A percentile compares a stretch with the other conserved stretches of the same genome.
phyloP scores from a whole-genome alignment of 2,113 vertebrate species.

The Ceyx melanurus region DNA sequence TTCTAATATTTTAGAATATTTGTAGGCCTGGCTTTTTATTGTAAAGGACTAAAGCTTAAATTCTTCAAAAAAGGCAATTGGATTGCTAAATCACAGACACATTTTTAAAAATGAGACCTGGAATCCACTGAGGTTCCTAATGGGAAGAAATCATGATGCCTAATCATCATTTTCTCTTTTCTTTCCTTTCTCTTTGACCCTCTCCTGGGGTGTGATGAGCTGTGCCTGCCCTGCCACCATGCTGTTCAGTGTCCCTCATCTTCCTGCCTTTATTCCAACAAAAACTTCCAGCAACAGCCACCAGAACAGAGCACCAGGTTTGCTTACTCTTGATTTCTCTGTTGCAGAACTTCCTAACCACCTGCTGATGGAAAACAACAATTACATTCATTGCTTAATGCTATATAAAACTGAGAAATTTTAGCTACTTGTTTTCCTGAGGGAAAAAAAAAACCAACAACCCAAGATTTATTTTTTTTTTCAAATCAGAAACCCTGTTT shows the following conservation, averaged over 20 bases:
- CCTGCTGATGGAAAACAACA: not conserved
- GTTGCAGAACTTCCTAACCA: not conserved
- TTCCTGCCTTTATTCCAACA: not conserved
- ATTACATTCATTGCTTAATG: not conserved
- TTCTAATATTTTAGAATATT: not conserved
- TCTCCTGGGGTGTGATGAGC: not conserved
- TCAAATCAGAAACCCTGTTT: not conserved
- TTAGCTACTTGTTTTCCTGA: not conserved
- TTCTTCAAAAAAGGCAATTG: conserved; percentile 25
- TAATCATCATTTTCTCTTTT: not conserved
- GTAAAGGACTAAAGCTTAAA: conserved; percentile 7
- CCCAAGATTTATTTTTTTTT: not conserved
- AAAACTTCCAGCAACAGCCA: not conserved
- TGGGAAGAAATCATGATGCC: conserved; percentile 44
- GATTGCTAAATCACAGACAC: not conserved
- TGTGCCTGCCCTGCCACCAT: not conserved
- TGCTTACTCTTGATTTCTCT: not conserved
- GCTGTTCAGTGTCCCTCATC: not conserved
- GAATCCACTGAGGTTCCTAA: conserved; percentile 47
- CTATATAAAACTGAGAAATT: not conserved
- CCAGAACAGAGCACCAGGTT: not conserved
- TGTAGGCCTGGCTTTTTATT: not conserved
- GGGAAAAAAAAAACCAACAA: not conserved
- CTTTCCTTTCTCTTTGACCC: not conserved
- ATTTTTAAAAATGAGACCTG: conserved; percentile 40